phyloP scores from a whole-genome alignment of 2,797 vertebrate species.

The Gallirallus australis region DNA sequence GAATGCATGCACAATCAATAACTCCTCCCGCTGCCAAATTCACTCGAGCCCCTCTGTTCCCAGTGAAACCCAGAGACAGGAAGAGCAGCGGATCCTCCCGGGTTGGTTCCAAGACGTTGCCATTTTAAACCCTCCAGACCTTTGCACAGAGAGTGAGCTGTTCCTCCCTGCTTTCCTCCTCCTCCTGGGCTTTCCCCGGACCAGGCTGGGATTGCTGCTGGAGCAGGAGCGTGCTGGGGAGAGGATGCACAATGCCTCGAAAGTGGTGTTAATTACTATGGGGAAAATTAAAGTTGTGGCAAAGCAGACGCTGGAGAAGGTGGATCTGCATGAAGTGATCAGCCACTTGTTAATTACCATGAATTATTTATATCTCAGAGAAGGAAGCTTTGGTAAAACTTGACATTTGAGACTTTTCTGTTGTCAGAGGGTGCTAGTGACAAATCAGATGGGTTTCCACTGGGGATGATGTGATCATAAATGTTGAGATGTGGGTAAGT shows the following conservation, averaged over 20 bases:
- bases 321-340: neutral
- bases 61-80: neutral
- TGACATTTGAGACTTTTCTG: neutral
- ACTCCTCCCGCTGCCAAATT: neutral
- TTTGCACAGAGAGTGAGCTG: neutral
- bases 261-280: neutral
- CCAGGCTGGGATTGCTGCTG: neutral
- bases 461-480: neutral
- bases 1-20: neutral
- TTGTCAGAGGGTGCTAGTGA: neutral
- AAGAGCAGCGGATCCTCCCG: neutral
- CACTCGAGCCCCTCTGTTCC: neutral
- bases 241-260: neutral
- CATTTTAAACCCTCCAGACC: neutral
- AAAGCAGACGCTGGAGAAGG: neutral
- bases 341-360: slow-evolving; percentile 18
- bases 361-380: neutral
- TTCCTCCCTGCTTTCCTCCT: neutral
- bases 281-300: neutral
- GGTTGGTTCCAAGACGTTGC: neutral
- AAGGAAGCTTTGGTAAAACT: slow-evolving; percentile 28
- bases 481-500: neutral
- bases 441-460: neutral
- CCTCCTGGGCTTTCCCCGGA: neutral
- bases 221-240: neutral